Evolutionary conservation across 2,797 vertebrate species (phyloP).

Genomic region (Corythornis leucogaster): DNA sequence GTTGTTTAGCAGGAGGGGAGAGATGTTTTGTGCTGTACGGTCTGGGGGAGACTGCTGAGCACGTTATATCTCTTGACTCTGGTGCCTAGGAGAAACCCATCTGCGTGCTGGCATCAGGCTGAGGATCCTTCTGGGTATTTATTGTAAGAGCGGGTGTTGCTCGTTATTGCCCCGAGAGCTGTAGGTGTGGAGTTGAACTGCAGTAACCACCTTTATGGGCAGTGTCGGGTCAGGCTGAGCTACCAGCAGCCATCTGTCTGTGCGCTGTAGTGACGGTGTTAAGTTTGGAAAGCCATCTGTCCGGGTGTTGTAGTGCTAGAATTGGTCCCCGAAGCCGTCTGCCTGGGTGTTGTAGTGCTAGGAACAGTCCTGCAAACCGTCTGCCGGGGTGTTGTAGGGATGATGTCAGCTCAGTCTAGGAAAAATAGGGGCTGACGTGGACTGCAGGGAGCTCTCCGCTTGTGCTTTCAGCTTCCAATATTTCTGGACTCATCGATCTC

Average conservation of each 20-base stretch:
- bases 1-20: not conserved
- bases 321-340: constrained; percentile 46
- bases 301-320: constrained; percentile 52
- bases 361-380: not conserved
- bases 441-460: not conserved
- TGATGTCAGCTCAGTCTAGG: not conserved
- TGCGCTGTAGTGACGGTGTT: not conserved
- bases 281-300: constrained; percentile 61
- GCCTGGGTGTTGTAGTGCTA: constrained; percentile 48
- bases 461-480: not conserved
- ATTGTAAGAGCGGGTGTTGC: not conserved
- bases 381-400: not conserved
- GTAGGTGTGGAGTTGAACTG: not conserved
- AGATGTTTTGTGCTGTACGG: not conserved
- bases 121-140: not conserved
- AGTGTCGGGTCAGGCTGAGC: not conserved
- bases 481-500: not conserved
- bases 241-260: constrained; percentile 38
- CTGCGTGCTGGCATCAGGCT: not conserved
- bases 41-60: not conserved
- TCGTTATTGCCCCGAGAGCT: not conserved
- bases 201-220: constrained; percentile 20
- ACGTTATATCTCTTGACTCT: not conserved
- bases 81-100: not conserved
- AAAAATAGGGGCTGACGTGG: not conserved